Percentiles rank a stretch among this genome's conserved stretches.
These are phyloP conservation scores for Strigamia transsilvanica DNA, from an alignment of 2,888 invertebrate genomes.

Conservation along the genomic window DNA sequence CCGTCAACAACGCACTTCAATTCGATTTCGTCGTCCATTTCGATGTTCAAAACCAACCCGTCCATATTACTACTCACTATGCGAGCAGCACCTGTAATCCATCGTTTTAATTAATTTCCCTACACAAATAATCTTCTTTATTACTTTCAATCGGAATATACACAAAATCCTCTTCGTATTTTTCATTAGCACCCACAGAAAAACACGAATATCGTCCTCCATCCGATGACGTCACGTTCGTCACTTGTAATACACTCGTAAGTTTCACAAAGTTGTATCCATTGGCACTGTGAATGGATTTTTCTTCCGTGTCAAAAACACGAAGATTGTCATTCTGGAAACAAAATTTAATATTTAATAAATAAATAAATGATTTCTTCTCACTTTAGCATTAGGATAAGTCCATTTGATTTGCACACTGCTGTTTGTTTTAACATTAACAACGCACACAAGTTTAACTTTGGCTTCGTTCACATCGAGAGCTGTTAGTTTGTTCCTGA, in stretches of 20 bases:
- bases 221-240: background rate
- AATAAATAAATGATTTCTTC: background rate
- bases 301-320: background rate
- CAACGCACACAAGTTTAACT: slow-evolving; percentile 6
- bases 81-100: background rate
- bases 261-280: slow-evolving; percentile 40
- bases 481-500: background rate
- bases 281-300: background rate
- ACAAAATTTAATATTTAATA: background rate
- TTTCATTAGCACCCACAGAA: background rate
- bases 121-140: too few relatives aligned
- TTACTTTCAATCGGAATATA: slow-evolving; percentile 48
- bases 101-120: background rate
- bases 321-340: slow-evolving; percentile 5
- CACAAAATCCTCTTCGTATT: background rate
- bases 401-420: background rate
- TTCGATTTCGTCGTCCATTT: slow-evolving; percentile 22
- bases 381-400: background rate
- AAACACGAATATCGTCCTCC: slow-evolving; percentile 13
- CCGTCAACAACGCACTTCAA: slow-evolving; percentile 1
- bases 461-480: background rate
- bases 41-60: background rate
- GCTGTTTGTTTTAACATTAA: background rate
- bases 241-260: background rate
- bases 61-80: slow-evolving; percentile 37